Conservation (phyloP, 1,140 invertebrate genomes). For the Rhizoglyphus robini region DNA sequence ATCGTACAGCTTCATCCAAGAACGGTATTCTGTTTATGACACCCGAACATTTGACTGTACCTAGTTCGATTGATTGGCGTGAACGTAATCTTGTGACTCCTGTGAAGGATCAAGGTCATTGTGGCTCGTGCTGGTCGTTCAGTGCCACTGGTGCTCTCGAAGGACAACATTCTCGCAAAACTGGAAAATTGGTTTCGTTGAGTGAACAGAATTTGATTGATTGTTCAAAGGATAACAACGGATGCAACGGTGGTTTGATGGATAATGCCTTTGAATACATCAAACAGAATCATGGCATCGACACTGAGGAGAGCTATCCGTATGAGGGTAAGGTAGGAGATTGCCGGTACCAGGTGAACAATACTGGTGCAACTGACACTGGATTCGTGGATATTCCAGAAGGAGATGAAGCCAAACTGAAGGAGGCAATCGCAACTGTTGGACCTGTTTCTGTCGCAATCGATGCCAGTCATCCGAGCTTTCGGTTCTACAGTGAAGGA, state of each 20-base stretch:
- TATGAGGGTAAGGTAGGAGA: slow-evolving; percentile 30
- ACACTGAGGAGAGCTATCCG: slow-evolving; percentile 35
- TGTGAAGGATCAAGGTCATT: slow-evolving; percentile 70
- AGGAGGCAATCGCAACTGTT: slow-evolving; percentile 32
- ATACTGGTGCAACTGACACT: slow-evolving; percentile 39
- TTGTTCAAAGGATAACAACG: slow-evolving; percentile 53
- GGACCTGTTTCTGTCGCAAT: slow-evolving; percentile 39
- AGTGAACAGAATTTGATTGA: slow-evolving; percentile 30
- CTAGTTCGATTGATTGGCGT: slow-evolving; percentile 70
- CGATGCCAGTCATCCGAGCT: slow-evolving; percentile 36
- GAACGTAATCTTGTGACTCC: slow-evolving; percentile 68
- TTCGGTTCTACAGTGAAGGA: slow-evolving; percentile 31
- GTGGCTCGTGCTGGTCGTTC: slow-evolving; percentile 91
- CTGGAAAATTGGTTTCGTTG: slow-evolving; percentile 29
- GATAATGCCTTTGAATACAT: slow-evolving; percentile 36
- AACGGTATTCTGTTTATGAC: slow-evolving; percentile 50
- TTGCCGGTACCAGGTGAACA: slow-evolving; percentile 34
- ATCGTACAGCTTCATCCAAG: slow-evolving; percentile 34
- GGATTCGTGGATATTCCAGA: slow-evolving; percentile 39
- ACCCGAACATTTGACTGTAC: slow-evolving; percentile 55
- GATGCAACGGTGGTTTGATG: slow-evolving; percentile 72
- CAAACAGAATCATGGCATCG: slow-evolving; percentile 33
- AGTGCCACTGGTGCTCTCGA: slow-evolving; percentile 40
- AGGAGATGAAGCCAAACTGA: slow-evolving; percentile 34
- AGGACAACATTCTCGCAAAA: slow-evolving; percentile 28